Evolutionary conservation across 2,888 invertebrate species (phyloP), one percentile per base, ranked within the genome.

Genomic region (Margaritifera margaritifera): DNA sequence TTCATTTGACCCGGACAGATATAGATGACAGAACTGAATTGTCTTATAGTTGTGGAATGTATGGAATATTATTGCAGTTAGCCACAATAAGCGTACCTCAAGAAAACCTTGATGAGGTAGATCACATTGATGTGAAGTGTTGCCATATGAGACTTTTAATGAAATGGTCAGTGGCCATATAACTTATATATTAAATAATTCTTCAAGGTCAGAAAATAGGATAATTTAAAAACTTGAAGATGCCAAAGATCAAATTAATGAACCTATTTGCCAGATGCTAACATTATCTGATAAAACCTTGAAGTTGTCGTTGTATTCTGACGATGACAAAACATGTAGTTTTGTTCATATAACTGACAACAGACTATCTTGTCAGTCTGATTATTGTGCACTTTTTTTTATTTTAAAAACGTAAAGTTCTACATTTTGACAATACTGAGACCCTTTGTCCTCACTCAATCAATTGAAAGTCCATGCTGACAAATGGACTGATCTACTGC

Each of bases 151-250:
- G n/a, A n/a, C n/a, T n/a, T 25, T 59, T 31, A 59, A 59, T 59
- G 59, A 59, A 31, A 20, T 59, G 11, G 31, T 59, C 15, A 19
- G 25, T 24, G 59, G 31, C 59, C 59, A 59, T 25, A 18, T 59
- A 31, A 25, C 59, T 59, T 20, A 25, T 5, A n/a, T 59, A 31
- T 31, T 20, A 31, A 24, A 6, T 59, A 24, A 24, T 6, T 31
- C 59, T 15, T 59, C 59, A 24, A 19, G 31, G 18, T 59, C 59
- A 25, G 59, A 59, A 59, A 59, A 59, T n/a, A 59, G 31, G 25
- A 19, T 59, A 31, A 25, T 59, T 19, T 31, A 25, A 25, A 59
- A 59, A n/a, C n/a, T 59, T 11, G 59, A 59, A 25, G 19, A 20
- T 25, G 31, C 22, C 8, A 18, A 18, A 24, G 15, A 56, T 56